A percentile compares a stretch with the other conserved stretches of the same genome.
phyloP scores from a whole-genome alignment of 2,113 vertebrate species.

The Acanthisitta chloris region DNA sequence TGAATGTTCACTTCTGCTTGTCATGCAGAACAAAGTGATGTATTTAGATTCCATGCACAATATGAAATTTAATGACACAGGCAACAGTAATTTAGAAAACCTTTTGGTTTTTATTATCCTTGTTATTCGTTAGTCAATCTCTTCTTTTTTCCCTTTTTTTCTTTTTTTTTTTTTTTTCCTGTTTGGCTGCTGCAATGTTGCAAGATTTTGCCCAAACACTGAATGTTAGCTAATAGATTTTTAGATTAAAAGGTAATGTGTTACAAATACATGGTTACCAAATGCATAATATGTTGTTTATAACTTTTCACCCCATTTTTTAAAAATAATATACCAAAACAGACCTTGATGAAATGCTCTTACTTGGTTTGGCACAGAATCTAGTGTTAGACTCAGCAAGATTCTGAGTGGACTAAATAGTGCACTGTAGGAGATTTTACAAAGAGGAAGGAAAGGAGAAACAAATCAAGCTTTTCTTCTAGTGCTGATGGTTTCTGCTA shows the following conservation, averaged over 20 bases:
- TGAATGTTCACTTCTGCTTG: constrained; percentile 83
- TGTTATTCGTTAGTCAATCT: constrained; percentile 67
- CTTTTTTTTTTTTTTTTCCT: neutral
- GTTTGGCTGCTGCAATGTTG: constrained; percentile 54
- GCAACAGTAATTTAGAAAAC: constrained; percentile 78
- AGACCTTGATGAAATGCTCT: neutral
- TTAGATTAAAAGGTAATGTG: constrained; percentile 15
- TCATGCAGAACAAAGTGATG: constrained; percentile 85
- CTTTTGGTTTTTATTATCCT: constrained; percentile 75
- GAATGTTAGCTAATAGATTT: constrained; percentile 58
- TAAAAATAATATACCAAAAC: constrained; percentile 12
- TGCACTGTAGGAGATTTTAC: constrained; percentile 19
- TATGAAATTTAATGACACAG: constrained; percentile 84
- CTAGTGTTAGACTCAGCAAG: neutral
- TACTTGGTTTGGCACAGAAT: constrained; percentile 24
- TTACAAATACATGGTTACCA: constrained; percentile 1
- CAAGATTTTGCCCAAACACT: constrained; percentile 53
- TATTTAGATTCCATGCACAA: constrained; percentile 85
- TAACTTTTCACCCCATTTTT: neutral
- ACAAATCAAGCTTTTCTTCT: constrained; percentile 29
- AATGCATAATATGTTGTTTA: constrained; percentile 7
- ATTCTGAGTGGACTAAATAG: constrained; percentile 43
- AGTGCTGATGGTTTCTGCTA: neutral
- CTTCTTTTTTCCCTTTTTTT: neutral
- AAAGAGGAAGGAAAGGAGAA: neutral